Percentiles rank a stretch among this genome's conserved stretches.
Evolutionary conservation across 2,797 vertebrate species (phyloP).

Genomic region (Limosa lapponica): DNA sequence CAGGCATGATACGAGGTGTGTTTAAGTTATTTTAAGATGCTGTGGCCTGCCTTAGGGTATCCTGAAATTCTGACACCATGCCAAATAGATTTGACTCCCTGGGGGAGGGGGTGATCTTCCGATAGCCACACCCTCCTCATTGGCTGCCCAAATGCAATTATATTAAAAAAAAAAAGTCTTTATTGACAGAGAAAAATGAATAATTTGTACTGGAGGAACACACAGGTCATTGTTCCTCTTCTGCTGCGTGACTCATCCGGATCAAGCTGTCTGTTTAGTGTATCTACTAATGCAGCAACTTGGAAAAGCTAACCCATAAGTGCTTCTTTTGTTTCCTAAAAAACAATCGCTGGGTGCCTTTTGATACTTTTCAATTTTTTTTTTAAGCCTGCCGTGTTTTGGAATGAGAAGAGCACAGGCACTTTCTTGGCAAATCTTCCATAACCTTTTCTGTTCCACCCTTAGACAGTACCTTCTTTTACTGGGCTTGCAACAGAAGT

Average conservation of each 20-base stretch:
- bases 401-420: background rate
- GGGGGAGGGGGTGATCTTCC: conserved; percentile 36
- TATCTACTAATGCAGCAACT: background rate
- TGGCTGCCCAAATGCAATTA: conserved; percentile 51
- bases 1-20: conserved; percentile 33
- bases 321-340: conserved; percentile 53
- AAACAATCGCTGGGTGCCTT: conserved; percentile 26
- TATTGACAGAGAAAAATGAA: conserved; percentile 42
- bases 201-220: conserved; percentile 63
- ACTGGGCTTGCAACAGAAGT: conserved; percentile 16
- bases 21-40: conserved; percentile 64
- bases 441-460: conserved; percentile 40
- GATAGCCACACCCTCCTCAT: conserved; percentile 29
- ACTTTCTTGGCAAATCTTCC: conserved; percentile 55
- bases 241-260: conserved; percentile 1
- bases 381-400: conserved; percentile 19
- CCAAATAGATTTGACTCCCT: conserved; percentile 18
- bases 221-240: conserved; percentile 67
- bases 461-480: conserved; percentile 48
- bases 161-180: background rate
- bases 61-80: conserved; percentile 6
- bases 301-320: conserved; percentile 41
- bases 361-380: background rate
- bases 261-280: conserved; percentile 17
- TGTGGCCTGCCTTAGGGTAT: conserved; percentile 22